These are phyloP conservation scores for Cheumatopsyche charites DNA, from an alignment of 1,140 invertebrate species.

Conservation along the genomic window DNA sequence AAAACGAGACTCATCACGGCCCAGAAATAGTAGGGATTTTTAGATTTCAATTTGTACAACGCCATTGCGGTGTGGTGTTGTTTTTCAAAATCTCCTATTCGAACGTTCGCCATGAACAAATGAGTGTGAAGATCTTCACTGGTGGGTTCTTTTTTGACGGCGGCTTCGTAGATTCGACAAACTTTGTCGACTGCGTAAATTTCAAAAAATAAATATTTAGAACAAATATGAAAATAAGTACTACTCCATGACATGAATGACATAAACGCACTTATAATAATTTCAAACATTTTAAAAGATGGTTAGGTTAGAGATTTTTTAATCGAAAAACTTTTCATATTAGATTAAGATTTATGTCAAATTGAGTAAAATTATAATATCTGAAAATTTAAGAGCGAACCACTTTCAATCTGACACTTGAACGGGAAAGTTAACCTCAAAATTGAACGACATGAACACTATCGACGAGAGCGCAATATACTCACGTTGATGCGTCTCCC, in stretches of 20 bases:
- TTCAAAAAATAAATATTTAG: not conserved
- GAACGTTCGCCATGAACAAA: conserved; percentile 94
- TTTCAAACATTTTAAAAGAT: too few relatives aligned
- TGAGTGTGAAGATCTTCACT: conserved; percentile 93
- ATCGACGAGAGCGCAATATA: not conserved
- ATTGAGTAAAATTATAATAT: too few relatives aligned
- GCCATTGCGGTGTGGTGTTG: conserved; percentile 89
- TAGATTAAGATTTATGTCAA: too few relatives aligned
- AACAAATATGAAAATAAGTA: not conserved
- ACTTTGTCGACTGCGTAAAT: conserved; percentile 80
- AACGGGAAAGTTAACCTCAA: too few relatives aligned
- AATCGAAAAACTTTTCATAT: too few relatives aligned
- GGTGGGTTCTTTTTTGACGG: conserved; percentile 80
- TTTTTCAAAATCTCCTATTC: conserved; percentile 86
- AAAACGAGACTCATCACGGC: conserved; percentile 94
- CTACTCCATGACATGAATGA: too few relatives aligned
- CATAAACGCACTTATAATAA: too few relatives aligned
- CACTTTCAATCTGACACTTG: too few relatives aligned
- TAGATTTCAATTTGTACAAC: conserved; percentile 88
- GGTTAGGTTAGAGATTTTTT: too few relatives aligned
- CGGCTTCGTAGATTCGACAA: conserved; percentile 87
- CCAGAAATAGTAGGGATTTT: conserved; percentile 98
- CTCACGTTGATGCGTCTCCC: conserved; percentile 89
- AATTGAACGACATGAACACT: too few relatives aligned
- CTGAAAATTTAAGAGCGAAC: too few relatives aligned